Percentiles rank a stretch among this genome's conserved stretches.
These are phyloP conservation scores for Trochalopteron elliotii DNA, from an alignment of 2,113 vertebrate species.

Conservation along the genomic window DNA sequence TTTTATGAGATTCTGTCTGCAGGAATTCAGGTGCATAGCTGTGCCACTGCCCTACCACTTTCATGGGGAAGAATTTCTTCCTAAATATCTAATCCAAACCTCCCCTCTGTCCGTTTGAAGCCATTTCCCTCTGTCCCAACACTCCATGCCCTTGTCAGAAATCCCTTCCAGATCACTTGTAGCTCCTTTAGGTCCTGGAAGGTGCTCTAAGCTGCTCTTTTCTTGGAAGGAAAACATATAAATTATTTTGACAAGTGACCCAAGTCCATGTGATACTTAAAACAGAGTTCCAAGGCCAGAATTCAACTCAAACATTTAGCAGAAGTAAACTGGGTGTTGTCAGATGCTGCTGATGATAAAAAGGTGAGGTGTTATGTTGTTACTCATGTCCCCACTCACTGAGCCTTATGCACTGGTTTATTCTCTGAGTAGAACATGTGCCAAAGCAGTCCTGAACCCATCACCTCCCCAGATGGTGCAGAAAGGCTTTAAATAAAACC, in stretches of 20 bases:
- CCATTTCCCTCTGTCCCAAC: background rate
- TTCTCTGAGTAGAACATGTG: background rate
- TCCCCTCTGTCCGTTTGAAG: background rate
- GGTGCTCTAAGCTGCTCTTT: background rate
- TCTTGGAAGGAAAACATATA: conserved; percentile 45
- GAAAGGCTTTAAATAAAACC: background rate
- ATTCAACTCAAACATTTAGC: conserved; percentile 71
- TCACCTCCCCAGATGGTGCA: background rate
- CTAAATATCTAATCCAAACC: background rate
- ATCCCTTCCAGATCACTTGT: background rate
- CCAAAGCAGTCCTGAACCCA: background rate
- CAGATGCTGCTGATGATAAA: conserved; percentile 65
- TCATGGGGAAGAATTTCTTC: background rate
- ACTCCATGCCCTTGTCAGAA: background rate
- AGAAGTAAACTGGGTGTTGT: conserved; percentile 46
- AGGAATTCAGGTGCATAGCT: background rate
- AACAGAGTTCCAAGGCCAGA: conserved; percentile 66
- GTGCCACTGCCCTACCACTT: background rate
- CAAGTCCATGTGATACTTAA: conserved; percentile 63
- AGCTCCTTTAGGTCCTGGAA: background rate
- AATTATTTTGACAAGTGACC: conserved; percentile 41
- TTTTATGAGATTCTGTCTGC: background rate
- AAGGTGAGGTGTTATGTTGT: background rate
- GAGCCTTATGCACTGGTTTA: background rate
- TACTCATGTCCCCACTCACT: background rate